Evolutionary conservation across 2,113 vertebrate genomes (phyloP).

Genomic region (Dipodomys ordii): DNA sequence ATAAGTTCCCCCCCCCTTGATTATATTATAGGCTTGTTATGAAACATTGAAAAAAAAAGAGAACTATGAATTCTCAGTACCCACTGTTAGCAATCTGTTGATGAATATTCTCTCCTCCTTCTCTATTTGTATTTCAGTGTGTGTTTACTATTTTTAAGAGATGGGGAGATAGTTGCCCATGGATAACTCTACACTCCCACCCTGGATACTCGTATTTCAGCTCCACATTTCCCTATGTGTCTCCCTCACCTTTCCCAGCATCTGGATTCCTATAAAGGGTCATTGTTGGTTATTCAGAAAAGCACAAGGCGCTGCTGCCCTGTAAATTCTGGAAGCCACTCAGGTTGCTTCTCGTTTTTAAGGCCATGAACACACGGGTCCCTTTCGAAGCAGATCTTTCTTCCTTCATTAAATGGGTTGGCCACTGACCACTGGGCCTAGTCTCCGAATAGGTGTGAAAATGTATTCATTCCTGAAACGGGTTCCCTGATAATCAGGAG

Average conservation of each 20-base stretch:
- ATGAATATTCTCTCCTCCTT: constrained; percentile 20
- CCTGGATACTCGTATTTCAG: background rate
- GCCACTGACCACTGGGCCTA: background rate
- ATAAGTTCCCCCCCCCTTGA: background rate
- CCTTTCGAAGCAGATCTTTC: background rate
- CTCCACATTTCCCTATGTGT: background rate
- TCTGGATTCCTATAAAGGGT: background rate
- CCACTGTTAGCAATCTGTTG: constrained; percentile 49
- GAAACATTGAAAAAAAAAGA: constrained; percentile 44
- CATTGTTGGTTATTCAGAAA: background rate
- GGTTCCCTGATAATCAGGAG: background rate
- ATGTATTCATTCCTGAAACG: background rate
- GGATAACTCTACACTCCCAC: background rate
- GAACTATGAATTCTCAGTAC: background rate
- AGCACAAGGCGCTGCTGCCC: background rate
- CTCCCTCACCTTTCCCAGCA: constrained; percentile 8
- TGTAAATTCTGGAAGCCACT: background rate
- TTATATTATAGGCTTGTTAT: background rate
- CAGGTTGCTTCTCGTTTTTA: constrained; percentile 27
- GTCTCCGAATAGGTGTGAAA: background rate
- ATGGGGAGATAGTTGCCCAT: background rate
- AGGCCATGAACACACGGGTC: background rate
- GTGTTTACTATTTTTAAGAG: background rate
- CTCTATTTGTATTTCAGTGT: background rate
- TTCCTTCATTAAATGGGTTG: background rate